phyloP scores from a whole-genome alignment of 2,888 invertebrate genomes.

The Polyploca ridens region DNA sequence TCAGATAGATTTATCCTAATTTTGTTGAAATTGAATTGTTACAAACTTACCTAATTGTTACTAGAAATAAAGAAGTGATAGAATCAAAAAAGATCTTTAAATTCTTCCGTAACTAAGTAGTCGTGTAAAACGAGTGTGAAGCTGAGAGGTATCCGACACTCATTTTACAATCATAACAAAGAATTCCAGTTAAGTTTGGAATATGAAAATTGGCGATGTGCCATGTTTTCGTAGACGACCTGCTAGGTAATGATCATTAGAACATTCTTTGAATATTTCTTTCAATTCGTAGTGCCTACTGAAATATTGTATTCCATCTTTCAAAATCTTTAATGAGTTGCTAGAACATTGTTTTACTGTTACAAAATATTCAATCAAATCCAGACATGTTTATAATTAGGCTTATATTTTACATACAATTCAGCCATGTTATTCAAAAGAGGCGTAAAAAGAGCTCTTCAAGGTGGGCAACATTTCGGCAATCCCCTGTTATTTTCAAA shows the following conservation, averaged over 20 bases:
- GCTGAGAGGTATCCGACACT: conserved; percentile 1
- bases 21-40: too few species aligned
- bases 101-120: not conserved
- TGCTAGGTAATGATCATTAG: conserved; percentile 10
- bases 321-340: not conserved
- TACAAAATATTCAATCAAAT: not conserved
- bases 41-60: too few species aligned
- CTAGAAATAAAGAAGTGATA: not conserved
- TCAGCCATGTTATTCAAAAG: too few species aligned
- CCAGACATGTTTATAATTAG: too few species aligned
- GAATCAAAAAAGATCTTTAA: conserved; percentile 11
- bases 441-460: too few species aligned
- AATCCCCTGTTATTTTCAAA: too few species aligned
- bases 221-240: conserved; percentile 5
- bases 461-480: too few species aligned
- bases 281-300: not conserved
- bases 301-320: not conserved
- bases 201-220: conserved; percentile 10
- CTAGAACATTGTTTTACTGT: not conserved
- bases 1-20: too few species aligned
- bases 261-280: conserved; percentile 6
- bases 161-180: conserved; percentile 8
- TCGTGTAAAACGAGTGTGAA: not conserved
- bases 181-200: conserved; percentile 3
- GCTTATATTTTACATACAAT: too few species aligned